Percentiles rank a stretch among this genome's conserved stretches.
Conservation (phyloP, 2,888 invertebrate genomes). For the Hybos culiciformis region DNA sequence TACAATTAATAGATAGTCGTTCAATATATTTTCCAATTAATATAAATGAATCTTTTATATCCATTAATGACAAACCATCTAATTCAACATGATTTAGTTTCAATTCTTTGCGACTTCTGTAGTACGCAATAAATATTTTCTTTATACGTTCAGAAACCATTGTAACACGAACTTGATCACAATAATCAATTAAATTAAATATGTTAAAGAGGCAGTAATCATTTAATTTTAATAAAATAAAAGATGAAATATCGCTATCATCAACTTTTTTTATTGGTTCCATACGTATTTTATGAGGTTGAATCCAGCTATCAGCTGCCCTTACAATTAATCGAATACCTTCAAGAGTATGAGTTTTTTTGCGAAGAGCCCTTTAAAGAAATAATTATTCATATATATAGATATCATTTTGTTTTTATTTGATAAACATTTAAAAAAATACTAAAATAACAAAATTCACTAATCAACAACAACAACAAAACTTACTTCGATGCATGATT, state of each 20-base stretch:
- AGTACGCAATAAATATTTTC: background rate
- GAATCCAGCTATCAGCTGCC: slow-evolving; percentile 1
- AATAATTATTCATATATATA: background rate
- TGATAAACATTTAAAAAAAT: too few relatives aligned
- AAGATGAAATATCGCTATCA: background rate
- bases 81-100: background rate
- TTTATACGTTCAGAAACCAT: background rate
- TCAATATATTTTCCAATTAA: background rate
- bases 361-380: background rate
- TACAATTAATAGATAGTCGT: background rate
- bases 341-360: background rate
- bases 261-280: background rate
- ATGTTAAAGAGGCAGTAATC: slow-evolving; percentile 1
- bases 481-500: background rate
- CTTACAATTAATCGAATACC: background rate
- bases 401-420: too few relatives aligned
- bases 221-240: slow-evolving; percentile 1
- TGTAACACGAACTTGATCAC: background rate
- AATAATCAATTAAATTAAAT: background rate
- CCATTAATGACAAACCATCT: background rate
- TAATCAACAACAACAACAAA: too few relatives aligned
- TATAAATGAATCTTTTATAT: background rate
- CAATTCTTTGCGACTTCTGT: background rate
- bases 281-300: background rate
- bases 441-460: too few relatives aligned